Conservation (phyloP, 2,888 invertebrate genomes). For the Adelognathus sp. region DNA sequence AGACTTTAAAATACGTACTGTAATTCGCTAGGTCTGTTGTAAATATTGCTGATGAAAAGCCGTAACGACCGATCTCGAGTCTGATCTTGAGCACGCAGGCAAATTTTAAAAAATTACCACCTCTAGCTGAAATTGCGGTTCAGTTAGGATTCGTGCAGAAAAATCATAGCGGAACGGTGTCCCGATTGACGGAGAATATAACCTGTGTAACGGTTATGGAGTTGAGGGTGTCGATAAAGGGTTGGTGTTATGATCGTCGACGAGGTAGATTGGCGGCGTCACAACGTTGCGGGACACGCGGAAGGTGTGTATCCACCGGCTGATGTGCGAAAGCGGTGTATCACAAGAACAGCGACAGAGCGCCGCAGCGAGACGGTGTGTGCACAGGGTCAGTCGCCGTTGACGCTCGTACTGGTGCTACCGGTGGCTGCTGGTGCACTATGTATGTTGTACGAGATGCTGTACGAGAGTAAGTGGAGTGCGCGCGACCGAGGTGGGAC, state of each 20-base stretch:
- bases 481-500: conserved; percentile 43
- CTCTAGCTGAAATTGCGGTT: background rate
- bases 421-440: conserved; percentile 1
- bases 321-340: conserved; percentile 48
- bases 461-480: conserved; percentile 16
- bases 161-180: background rate
- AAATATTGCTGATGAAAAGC: too few species aligned
- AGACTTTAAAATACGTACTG: too few species aligned
- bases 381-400: conserved; percentile 27
- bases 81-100: too few species aligned
- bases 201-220: background rate
- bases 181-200: background rate
- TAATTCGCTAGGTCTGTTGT: too few species aligned
- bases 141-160: background rate
- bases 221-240: conserved; percentile 25
- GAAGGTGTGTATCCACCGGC: conserved; percentile 23
- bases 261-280: conserved; percentile 39
- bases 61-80: too few species aligned
- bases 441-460: conserved; percentile 31
- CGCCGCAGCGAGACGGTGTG: conserved; percentile 15
- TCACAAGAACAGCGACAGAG: conserved; percentile 28
- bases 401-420: conserved; percentile 9
- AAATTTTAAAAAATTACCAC: too few species aligned
- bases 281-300: background rate
- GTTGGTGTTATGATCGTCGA: conserved; percentile 42